Evolutionary conservation across 2,888 invertebrate genomes (phyloP).

Genomic region (Phaedon cochleariae): DNA sequence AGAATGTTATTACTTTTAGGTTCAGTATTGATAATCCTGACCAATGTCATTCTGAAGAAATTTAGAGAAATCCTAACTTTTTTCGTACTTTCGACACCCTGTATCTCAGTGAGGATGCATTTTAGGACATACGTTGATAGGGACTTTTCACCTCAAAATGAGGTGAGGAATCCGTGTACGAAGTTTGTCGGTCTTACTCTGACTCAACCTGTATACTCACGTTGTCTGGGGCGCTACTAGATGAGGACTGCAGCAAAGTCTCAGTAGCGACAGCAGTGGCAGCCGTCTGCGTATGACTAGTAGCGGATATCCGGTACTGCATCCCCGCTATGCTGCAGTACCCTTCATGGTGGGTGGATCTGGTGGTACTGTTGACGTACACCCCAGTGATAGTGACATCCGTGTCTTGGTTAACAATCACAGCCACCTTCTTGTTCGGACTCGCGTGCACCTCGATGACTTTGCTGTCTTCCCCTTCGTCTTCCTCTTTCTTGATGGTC

Average conservation of each 20-base stretch:
- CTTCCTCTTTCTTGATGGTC: conserved; percentile 64
- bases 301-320: conserved; percentile 89
- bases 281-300: conserved; percentile 86
- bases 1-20: no score
- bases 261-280: conserved; percentile 81
- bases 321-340: conserved; percentile 85
- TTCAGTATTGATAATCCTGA: no score
- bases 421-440: conserved; percentile 72
- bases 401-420: conserved; percentile 85
- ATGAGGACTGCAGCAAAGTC: conserved; percentile 60
- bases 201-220: no score
- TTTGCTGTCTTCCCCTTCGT: conserved; percentile 61
- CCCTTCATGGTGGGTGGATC: conserved; percentile 80
- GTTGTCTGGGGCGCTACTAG: conserved; percentile 56
- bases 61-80: no score
- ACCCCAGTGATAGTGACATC: conserved; percentile 90
- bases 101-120: no score
- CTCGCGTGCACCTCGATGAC: conserved; percentile 58
- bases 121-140: no score
- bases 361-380: conserved; percentile 78
- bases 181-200: no score
- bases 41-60: no score
- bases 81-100: no score
- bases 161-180: no score
- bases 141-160: no score